Conservation (phyloP, 2,113 vertebrate species). For the Pontoporia blainvillei region DNA sequence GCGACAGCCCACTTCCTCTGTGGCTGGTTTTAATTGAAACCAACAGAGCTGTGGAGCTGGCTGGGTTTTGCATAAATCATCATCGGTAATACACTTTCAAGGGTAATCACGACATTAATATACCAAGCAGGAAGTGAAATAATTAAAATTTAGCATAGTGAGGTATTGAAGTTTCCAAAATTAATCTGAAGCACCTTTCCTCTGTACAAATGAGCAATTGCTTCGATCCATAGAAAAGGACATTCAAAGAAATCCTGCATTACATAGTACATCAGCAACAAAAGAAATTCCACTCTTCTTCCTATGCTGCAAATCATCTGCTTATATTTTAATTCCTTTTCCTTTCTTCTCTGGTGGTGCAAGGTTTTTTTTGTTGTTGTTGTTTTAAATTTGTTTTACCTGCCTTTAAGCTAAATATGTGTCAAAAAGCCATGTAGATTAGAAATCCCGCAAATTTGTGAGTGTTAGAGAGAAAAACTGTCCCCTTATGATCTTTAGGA, state of each 20-base stretch:
- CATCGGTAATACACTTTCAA: slow-evolving; percentile 68
- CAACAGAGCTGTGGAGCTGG: slow-evolving; percentile 50
- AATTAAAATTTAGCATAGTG: slow-evolving; percentile 77
- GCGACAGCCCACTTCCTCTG: background rate
- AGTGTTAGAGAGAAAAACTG: background rate
- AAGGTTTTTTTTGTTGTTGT: background rate
- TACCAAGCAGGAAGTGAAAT: slow-evolving; percentile 73
- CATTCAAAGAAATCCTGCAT: slow-evolving; percentile 22
- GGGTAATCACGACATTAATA: slow-evolving; percentile 77
- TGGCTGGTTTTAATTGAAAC: slow-evolving; percentile 73
- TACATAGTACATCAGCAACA: background rate
- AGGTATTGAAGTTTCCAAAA: slow-evolving; percentile 65
- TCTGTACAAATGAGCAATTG: slow-evolving; percentile 59
- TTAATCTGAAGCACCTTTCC: slow-evolving; percentile 67
- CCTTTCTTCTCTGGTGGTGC: slow-evolving; percentile 25
- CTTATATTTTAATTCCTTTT: slow-evolving; percentile 15
- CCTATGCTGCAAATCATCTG: background rate
- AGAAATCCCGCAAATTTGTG: background rate
- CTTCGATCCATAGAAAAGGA: slow-evolving; percentile 41
- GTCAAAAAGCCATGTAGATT: background rate
- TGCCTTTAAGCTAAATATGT: slow-evolving; percentile 15
- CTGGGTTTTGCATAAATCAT: slow-evolving; percentile 74
- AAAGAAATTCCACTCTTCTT: background rate
- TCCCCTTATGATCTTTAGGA: background rate
- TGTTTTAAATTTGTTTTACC: background rate